Conservation (phyloP, 2,797 vertebrate species). For the Aythya fuligula region DNA sequence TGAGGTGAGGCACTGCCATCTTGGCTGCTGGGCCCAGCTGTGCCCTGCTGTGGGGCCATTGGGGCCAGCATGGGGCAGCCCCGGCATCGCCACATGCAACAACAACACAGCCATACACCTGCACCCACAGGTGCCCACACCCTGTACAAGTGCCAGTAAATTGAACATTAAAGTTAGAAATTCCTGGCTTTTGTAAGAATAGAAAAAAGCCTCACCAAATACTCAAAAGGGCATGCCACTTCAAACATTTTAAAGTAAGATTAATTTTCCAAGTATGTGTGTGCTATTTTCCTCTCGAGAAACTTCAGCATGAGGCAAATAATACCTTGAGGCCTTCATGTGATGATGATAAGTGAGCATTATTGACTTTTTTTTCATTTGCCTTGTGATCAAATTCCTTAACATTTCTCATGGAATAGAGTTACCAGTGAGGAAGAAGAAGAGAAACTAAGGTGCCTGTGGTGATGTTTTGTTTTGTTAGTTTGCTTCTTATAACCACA, state of each 20-base stretch:
- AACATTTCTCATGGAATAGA: not conserved
- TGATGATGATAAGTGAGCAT: not conserved
- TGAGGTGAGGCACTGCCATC: not conserved
- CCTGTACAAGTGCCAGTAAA: not conserved
- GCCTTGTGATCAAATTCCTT: not conserved
- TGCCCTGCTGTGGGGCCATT: too few relatives aligned
- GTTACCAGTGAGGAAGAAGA: not conserved
- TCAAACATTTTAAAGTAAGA: not conserved
- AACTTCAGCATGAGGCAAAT: fast-evolving
- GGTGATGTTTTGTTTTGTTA: not conserved
- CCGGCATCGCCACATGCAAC: too few relatives aligned
- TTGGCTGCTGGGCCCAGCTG: not conserved
- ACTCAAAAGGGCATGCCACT: not conserved
- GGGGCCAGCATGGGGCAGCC: too few relatives aligned
- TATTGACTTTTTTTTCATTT: not conserved
- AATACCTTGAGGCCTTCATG: not conserved
- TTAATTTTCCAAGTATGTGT: not conserved
- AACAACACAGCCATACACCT: too few relatives aligned
- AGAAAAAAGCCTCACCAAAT: not conserved
- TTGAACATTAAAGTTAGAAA: not conserved
- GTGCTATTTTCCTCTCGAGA: not conserved
- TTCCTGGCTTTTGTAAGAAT: not conserved
- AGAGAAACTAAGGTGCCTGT: not conserved
- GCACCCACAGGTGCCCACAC: too few relatives aligned
- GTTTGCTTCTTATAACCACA: not conserved